These are phyloP conservation scores for Drosophila pseudotalamancana DNA, from an alignment of 2,888 invertebrate genomes.

Conservation along the genomic window DNA sequence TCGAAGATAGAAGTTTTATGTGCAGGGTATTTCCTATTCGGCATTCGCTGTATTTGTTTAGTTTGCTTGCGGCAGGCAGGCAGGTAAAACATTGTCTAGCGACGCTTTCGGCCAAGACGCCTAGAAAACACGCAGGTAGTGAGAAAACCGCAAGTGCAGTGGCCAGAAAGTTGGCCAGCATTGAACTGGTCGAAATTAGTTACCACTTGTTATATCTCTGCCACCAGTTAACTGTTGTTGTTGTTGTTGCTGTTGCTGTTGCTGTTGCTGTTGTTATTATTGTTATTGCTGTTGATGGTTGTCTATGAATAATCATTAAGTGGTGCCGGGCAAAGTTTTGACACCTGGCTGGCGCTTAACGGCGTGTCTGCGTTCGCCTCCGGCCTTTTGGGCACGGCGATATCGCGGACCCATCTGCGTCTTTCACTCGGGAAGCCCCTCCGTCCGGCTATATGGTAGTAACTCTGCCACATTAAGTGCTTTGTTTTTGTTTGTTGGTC, in stretches of 20 bases:
- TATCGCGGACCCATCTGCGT: background rate
- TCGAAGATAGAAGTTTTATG: background rate
- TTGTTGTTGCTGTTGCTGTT: background rate
- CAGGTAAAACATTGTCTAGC: background rate
- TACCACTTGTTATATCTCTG: constrained; percentile 19
- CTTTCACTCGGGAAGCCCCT: background rate
- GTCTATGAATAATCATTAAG: constrained; percentile 20
- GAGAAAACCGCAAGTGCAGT: constrained; percentile 3
- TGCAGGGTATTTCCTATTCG: background rate
- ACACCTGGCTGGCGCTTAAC: constrained; percentile 40
- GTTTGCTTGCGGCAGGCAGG: background rate
- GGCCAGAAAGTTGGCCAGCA: constrained; percentile 4
- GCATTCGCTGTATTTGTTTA: background rate
- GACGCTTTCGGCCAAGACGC: constrained; percentile 19
- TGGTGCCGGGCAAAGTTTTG: constrained; percentile 40
- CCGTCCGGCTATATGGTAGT: background rate
- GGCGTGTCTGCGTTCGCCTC: background rate
- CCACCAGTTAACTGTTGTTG: background rate
- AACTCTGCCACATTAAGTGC: constrained; percentile 6
- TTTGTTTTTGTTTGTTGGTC: constrained; percentile 4
- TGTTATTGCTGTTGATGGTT: constrained; percentile 5
- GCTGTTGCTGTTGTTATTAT: too few relatives aligned
- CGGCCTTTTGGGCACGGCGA: constrained; percentile 11
- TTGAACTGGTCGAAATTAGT: constrained; percentile 25
- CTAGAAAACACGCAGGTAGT: background rate